Conservation (phyloP, 2,113 vertebrate genomes). For the Varanus komodoensis region DNA sequence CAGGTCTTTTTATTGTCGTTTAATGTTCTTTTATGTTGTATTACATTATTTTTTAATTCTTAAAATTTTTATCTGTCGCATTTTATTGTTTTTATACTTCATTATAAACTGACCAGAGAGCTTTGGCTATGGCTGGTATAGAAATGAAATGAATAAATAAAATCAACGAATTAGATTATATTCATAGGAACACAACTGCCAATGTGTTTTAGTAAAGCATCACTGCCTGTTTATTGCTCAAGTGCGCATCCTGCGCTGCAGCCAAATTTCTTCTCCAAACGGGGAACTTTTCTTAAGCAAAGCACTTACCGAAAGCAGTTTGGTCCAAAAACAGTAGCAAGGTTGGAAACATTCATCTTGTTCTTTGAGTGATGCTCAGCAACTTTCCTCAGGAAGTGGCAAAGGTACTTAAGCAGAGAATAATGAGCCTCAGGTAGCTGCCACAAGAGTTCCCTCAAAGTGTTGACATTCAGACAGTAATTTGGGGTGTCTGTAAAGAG, state of each 20-base stretch:
- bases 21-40: too few species aligned
- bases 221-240: neutral
- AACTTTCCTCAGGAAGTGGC: conserved; percentile 88
- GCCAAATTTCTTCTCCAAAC: neutral
- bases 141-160: too few species aligned
- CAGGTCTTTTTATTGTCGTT: too few species aligned
- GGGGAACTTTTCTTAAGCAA: neutral
- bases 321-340: conserved; percentile 92
- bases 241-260: too few species aligned
- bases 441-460: conserved; percentile 80
- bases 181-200: neutral
- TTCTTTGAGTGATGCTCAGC: conserved; percentile 85
- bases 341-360: conserved; percentile 89
- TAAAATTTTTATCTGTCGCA: too few species aligned
- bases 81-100: too few species aligned
- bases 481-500: conserved; percentile 66
- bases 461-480: conserved; percentile 73
- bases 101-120: too few species aligned
- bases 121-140: too few species aligned
- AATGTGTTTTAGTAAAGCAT: neutral
- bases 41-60: too few species aligned
- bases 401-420: conserved; percentile 88
- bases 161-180: neutral
- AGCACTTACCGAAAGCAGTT: conserved; percentile 92
- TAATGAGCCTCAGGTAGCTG: conserved; percentile 86